Conservation (phyloP, 2,888 invertebrate genomes). For the Arge pagana region DNA sequence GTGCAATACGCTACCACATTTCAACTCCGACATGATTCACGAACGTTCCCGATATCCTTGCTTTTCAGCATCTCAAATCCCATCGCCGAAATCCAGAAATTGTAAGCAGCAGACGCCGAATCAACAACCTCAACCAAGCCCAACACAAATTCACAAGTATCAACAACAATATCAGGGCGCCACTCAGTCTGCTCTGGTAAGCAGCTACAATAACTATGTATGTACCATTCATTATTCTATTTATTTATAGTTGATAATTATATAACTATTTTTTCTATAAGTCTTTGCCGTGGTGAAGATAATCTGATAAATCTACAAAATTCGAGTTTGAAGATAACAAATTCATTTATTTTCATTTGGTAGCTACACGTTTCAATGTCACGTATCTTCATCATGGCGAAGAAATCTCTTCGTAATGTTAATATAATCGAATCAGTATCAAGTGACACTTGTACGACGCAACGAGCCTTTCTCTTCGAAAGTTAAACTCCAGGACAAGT, state of each 20-base stretch:
- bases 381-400: too few species aligned
- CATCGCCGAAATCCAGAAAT: constrained; percentile 64
- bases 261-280: background rate
- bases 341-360: background rate
- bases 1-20: background rate
- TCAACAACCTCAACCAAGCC: constrained; percentile 63
- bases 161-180: constrained; percentile 61
- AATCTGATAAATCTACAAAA: constrained; percentile 2
- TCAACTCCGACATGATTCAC: background rate
- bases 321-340: background rate
- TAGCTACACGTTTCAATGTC: background rate
- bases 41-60: constrained; percentile 3
- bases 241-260: constrained; percentile 34
- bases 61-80: constrained; percentile 61
- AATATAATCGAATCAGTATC: too few species aligned
- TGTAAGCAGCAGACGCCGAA: constrained; percentile 60
- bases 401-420: too few species aligned
- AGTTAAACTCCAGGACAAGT: too few species aligned
- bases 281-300: background rate
- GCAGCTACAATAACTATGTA: constrained; percentile 53
- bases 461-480: too few species aligned
- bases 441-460: too few species aligned
- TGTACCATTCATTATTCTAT: constrained; percentile 52
- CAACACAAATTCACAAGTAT: constrained; percentile 64
- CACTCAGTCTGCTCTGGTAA: constrained; percentile 58